A percentile compares a stretch with the other conserved stretches of the same genome.
Evolutionary conservation across 2,888 invertebrate genomes (phyloP).

Genomic region (Campoplex capitator): DNA sequence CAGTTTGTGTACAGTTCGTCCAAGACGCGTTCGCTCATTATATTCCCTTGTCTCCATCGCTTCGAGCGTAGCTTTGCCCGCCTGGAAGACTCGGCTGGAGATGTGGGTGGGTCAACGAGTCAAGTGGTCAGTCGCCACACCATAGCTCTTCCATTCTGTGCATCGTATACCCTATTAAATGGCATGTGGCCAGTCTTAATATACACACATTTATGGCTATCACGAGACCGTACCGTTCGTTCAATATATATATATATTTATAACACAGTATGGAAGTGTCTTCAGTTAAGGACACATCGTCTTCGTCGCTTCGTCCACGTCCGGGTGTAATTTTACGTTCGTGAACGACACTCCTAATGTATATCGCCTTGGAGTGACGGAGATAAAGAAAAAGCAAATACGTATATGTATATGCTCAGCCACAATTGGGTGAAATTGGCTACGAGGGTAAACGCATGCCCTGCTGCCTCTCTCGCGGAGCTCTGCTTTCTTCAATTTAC

Average conservation of each 20-base stretch:
- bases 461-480: constrained; percentile 30
- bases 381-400: constrained; percentile 63
- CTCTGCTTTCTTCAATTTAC: constrained; percentile 65
- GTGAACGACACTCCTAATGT: constrained; percentile 13
- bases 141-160: constrained; percentile 63
- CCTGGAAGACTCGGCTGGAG: constrained; percentile 70
- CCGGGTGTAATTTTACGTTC: constrained; percentile 35
- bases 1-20: constrained; percentile 8
- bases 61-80: constrained; percentile 51
- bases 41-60: constrained; percentile 47
- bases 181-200: not conserved
- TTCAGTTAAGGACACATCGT: constrained; percentile 14
- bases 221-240: not conserved
- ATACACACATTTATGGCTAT: constrained; percentile 1
- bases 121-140: constrained; percentile 78
- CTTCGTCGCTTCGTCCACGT: constrained; percentile 49
- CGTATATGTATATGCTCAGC: constrained; percentile 19
- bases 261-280: constrained; percentile 1
- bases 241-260: not conserved
- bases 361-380: constrained; percentile 37
- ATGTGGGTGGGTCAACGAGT: constrained; percentile 79
- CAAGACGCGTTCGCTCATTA: constrained; percentile 16
- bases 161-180: constrained; percentile 18
- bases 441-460: constrained; percentile 66
- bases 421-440: constrained; percentile 68